Evolutionary conservation across 2,888 invertebrate species (phyloP), one percentile per base, ranked within the genome.

Genomic region (Apotomis betuletana): DNA sequence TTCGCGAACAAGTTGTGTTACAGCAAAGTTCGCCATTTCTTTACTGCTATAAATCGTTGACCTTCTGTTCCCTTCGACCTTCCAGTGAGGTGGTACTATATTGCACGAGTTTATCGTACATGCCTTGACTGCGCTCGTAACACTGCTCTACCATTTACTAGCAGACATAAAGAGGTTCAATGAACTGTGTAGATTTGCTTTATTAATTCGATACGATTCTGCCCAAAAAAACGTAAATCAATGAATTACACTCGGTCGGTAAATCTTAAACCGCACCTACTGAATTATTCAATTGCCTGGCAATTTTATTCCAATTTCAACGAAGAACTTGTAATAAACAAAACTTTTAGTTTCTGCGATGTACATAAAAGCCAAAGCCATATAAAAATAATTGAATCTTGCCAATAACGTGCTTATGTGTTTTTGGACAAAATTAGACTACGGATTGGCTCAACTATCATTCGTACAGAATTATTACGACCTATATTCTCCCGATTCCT

Each of bases 51-150:
- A 72, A 72, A 72, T 72, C 61, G 59, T 63, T 68, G 72, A 72
- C 72, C 68, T 68, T 68, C 68, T 63, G 72, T 63, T 72, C 83
- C 79, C 75, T 78, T 77, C 81, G 84, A 87, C 82, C 82, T 81
- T 81, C 77, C 69, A 67, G 63, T 58, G 63, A 3, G 67, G 51
- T 75, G 67, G 70, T 76, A 77, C 77, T 78, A 77, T 78, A 78
- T 82, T 80, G 79, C 79, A 81, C 78, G 77, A 80, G 78, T 85
- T 81, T 82, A 83, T 81, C 79, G 80, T 75, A 27, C 79, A 74
- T 77, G 75, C 79, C 76, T 76, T 73, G 78, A 81, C 76, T 82
- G 80, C 79, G 81, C 76, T 79, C 80, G 81, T 84, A 81, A 83
- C 55, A 61, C 67, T 57, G 59, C 63, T 69, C 49, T 46, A 44